Percentiles rank a stretch among this genome's conserved stretches.
These are phyloP conservation scores for Bombus soroeensis DNA, from an alignment of 1,140 invertebrate species.

Conservation along the genomic window DNA sequence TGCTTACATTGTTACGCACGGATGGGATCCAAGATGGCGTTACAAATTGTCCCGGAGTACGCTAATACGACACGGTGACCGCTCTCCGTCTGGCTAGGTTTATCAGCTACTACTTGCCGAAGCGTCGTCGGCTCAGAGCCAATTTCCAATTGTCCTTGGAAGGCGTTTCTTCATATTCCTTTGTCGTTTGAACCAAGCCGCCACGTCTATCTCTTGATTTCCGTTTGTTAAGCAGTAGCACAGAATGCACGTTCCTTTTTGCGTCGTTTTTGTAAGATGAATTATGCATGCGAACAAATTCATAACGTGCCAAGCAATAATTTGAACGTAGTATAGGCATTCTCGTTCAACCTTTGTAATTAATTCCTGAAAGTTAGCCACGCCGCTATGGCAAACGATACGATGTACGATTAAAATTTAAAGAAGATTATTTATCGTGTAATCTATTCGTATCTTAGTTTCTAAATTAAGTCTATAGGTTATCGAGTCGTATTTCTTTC, in stretches of 20 bases:
- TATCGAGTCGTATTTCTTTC: no score
- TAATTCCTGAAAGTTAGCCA: no score
- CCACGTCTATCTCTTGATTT: no score
- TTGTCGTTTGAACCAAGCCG: background rate
- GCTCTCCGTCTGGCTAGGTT: constrained; percentile 1
- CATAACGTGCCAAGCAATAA: background rate
- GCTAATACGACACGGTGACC: constrained; percentile 64
- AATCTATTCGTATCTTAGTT: no score
- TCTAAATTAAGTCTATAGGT: no score
- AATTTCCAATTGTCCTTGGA: constrained; percentile 16
- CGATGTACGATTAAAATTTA: no score
- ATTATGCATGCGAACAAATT: background rate
- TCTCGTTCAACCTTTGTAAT: no score
- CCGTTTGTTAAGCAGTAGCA: background rate
- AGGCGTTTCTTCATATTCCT: constrained; percentile 32
- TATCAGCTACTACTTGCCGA: constrained; percentile 4
- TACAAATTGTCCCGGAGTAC: constrained; percentile 75
- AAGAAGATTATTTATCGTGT: no score
- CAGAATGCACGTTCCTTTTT: background rate
- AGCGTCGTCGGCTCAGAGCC: constrained; percentile 13
- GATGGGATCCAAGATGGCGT: constrained; percentile 70
- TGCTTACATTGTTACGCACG: constrained; percentile 61
- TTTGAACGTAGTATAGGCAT: no score
- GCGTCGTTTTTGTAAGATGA: background rate
- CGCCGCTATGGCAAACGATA: no score